Base-by-base conservation (phyloP, 2,888 invertebrate species). In the Caenorhabditis sp. region DNA sequence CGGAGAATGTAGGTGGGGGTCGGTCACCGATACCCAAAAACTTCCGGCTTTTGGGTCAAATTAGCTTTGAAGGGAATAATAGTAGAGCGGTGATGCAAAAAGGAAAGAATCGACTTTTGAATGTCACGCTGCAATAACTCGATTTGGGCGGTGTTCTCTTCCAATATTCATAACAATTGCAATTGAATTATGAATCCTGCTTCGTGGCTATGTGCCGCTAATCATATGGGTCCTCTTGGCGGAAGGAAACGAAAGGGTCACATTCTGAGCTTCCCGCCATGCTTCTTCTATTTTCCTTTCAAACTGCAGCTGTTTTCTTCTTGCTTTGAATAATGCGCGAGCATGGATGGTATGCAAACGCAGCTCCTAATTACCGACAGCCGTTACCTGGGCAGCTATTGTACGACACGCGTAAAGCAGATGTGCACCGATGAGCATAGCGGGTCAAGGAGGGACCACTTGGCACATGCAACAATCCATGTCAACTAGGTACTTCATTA, bases 361-460 rank as follows among this genome's bases (percentile, higher is more conserved):
- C 74, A 61, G 46, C 46, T 75, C 68, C 68, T 68, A 75, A 75
- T 75, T 75, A 75, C 56, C 62, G 68, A 68, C 75, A 75, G 75
- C 46, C 61, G 66, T 55, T 75, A 75, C 75, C 75, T 75, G 75
- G 48, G 52, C 61, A 43, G 27, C 74, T 74, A 74, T 74, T 74
- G 72, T 72, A 59, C 55, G 63, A 55, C 70, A 52, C 52, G 68
- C 68, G 58, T 53, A 53, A 46, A 70, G 70, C 70, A 70, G 59
- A 70, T 70, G 70, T 70, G 59, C 59, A 37, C 37, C 50, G 70
- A 39, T 50, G 59, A 59, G 50, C 66, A 26, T n/a, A 26, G 43
- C 46, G 70, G 70, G 70, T 59, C 59, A 59, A 70, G 59, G 70
- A 13, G n/a, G n/a, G 45, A 59, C 59, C 70, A 70, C 70, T 70